phyloP scores from a whole-genome alignment of 1,140 invertebrate species.

The Euura lappo region DNA sequence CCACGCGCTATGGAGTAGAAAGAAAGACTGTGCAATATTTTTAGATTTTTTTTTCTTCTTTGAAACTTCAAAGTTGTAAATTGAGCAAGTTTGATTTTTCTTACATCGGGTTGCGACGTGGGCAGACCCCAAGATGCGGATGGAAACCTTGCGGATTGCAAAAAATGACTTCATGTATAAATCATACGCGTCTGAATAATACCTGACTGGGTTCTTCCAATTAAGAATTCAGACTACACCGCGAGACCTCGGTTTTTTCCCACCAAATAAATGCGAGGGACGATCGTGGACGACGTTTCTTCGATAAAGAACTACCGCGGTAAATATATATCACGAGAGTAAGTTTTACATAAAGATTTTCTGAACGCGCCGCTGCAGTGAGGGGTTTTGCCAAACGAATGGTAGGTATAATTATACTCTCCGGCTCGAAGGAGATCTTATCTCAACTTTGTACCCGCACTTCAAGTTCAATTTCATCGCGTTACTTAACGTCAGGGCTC shows the following conservation, averaged over 20 bases:
- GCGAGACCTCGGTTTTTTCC: neutral
- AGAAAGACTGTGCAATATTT: neutral
- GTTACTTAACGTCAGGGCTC: neutral
- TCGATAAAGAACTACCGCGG: too few species aligned
- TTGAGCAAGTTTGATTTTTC: neutral
- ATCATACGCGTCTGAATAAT: neutral
- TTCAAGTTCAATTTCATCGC: neutral
- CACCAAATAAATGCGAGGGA: neutral
- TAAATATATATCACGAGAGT: neutral
- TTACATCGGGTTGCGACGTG: neutral
- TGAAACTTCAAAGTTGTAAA: too few species aligned
- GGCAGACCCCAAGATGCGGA: too few species aligned
- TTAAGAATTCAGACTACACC: neutral
- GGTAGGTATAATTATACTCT: neutral
- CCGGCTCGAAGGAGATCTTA: neutral
- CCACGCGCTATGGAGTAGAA: neutral
- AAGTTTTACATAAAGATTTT: neutral
- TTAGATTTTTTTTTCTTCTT: neutral
- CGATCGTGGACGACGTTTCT: too few species aligned
- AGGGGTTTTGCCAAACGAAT: neutral
- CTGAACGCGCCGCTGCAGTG: neutral
- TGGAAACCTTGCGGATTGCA: neutral
- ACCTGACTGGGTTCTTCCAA: neutral
- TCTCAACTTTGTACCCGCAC: neutral
- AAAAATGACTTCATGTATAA: neutral